Evolutionary conservation across 1,140 invertebrate genomes (phyloP).

Genomic region (Macrobrachium nipponense): DNA sequence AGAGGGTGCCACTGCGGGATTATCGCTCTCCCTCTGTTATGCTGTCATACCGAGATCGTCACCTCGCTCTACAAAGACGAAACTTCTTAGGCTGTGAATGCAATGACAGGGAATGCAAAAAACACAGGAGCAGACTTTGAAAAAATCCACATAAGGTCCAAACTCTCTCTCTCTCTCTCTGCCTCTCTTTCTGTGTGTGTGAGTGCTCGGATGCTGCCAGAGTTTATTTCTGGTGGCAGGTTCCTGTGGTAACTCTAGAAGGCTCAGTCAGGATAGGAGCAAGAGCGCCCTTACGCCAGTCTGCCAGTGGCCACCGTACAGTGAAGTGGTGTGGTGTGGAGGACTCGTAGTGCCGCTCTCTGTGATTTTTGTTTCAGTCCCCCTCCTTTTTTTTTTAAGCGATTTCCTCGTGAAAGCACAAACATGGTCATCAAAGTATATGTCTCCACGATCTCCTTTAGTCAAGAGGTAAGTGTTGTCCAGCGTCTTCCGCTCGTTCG

Average conservation of each 20-base stretch:
- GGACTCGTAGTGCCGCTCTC: not conserved
- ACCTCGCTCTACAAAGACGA: too few relatives aligned
- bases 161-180: too few relatives aligned
- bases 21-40: not conserved
- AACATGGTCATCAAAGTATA: slow-evolving; percentile 55
- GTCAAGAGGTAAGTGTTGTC: slow-evolving; percentile 39
- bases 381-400: too few relatives aligned
- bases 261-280: not conserved
- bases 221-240: slow-evolving; percentile 51
- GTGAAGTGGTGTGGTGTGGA: slow-evolving; percentile 7
- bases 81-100: too few relatives aligned
- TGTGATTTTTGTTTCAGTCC: slow-evolving; percentile 4
- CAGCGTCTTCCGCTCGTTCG: not conserved
- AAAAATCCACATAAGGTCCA: too few relatives aligned
- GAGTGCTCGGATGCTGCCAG: slow-evolving; percentile 44
- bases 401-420: not conserved
- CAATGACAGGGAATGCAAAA: too few relatives aligned
- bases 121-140: too few relatives aligned
- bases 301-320: slow-evolving; percentile 43
- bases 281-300: slow-evolving; percentile 6
- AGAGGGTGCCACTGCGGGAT: not conserved
- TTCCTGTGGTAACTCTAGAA: slow-evolving; percentile 17
- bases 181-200: too few relatives aligned
- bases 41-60: too few relatives aligned
- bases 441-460: slow-evolving; percentile 47